Evolutionary conservation across 1,140 invertebrate genomes (phyloP).

Genomic region (Uloborus diversus): DNA sequence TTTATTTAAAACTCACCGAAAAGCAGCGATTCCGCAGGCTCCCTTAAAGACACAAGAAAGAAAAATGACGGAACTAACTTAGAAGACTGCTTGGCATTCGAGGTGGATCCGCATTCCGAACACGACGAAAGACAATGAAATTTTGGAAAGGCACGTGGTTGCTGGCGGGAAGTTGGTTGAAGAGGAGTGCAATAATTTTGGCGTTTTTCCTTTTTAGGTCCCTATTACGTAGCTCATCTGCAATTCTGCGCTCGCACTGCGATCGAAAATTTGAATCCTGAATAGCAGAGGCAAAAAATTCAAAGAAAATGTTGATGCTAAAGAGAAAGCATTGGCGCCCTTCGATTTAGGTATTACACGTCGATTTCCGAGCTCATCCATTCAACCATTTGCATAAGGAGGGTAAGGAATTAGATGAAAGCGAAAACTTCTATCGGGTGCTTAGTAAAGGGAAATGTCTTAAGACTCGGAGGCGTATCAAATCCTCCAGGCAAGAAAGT

Average conservation of each 20-base stretch:
- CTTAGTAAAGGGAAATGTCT: constrained; percentile 50
- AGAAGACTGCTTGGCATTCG: constrained; percentile 1
- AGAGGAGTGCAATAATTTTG: constrained; percentile 39
- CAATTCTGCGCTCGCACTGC: constrained; percentile 31
- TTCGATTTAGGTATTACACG: constrained; percentile 41
- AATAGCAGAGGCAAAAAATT: constrained; percentile 6
- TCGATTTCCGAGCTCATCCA: constrained; percentile 36
- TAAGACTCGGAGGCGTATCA: constrained; percentile 42
- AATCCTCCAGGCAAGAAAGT: constrained; percentile 50
- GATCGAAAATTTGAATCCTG: constrained; percentile 35
- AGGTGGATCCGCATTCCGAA: constrained; percentile 39
- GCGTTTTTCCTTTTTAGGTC: constrained; percentile 10
- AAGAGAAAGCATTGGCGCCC: constrained; percentile 21
- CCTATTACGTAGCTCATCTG: constrained; percentile 22
- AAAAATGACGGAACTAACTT: background rate
- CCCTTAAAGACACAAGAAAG: too few relatives aligned
- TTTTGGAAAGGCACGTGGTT: constrained; percentile 26
- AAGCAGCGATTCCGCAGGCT: too few relatives aligned
- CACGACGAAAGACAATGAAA: constrained; percentile 51
- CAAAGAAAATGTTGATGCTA: constrained; percentile 38
- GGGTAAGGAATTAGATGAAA: constrained; percentile 44
- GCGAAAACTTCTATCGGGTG: constrained; percentile 33
- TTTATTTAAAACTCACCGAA: too few relatives aligned
- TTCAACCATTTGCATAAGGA: constrained; percentile 46
- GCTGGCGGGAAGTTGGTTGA: constrained; percentile 10